Percentiles rank a stretch among this genome's conserved stretches.
phyloP scores from a whole-genome alignment of 2,888 invertebrate species.

The Serripes groenlandicus region DNA sequence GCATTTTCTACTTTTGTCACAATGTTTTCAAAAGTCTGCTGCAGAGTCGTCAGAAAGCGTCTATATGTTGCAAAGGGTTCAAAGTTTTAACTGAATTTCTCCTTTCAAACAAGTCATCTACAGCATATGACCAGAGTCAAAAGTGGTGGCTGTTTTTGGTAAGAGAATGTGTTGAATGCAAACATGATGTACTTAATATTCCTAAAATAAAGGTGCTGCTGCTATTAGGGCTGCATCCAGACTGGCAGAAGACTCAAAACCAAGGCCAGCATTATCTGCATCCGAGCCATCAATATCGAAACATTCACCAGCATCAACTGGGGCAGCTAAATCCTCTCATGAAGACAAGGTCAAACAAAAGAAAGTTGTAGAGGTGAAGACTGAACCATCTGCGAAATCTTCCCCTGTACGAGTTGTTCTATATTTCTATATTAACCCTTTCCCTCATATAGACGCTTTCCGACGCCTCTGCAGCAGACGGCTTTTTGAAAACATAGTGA shows the following conservation, averaged over 20 bases:
- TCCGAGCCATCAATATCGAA: constrained; percentile 37
- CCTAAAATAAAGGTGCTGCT: constrained; percentile 88
- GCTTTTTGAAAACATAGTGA: no score
- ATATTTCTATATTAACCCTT: not conserved
- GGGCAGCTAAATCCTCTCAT: constrained; percentile 25
- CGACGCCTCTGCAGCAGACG: not conserved
- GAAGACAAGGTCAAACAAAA: constrained; percentile 13
- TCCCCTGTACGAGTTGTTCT: constrained; percentile 55
- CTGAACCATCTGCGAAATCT: constrained; percentile 48
- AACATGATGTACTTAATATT: constrained; percentile 70
- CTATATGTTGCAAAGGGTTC: no score
- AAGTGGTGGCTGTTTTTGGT: no score
- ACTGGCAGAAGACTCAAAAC: constrained; percentile 75
- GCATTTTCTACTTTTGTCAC: no score
- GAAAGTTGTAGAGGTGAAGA: constrained; percentile 5
- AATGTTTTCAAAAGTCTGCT: no score
- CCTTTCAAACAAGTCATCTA: no score
- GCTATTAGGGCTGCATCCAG: constrained; percentile 87
- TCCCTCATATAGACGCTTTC: not conserved
- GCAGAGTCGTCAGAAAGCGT: no score
- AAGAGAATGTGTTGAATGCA: no score
- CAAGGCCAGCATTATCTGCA: constrained; percentile 33
- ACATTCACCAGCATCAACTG: constrained; percentile 32
- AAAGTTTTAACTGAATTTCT: no score
- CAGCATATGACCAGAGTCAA: no score